phyloP scores from a whole-genome alignment of 1,140 invertebrate species.

The Anoplolepis gracilipes region DNA sequence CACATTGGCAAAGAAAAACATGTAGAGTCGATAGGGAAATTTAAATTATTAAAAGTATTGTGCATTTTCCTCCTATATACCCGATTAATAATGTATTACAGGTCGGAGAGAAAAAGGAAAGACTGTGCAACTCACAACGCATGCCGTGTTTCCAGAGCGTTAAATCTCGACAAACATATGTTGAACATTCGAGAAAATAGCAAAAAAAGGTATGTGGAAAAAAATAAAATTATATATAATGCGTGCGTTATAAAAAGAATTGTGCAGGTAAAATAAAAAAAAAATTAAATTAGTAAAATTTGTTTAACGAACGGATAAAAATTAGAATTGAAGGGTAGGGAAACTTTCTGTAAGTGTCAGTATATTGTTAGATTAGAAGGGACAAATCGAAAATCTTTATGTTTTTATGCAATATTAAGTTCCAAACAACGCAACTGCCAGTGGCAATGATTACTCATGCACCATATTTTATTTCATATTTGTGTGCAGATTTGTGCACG shows the following conservation, averaged over 20 bases:
- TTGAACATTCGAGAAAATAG: slow-evolving; percentile 35
- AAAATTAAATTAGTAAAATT: not conserved
- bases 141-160: slow-evolving; percentile 50
- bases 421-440: slow-evolving; percentile 77
- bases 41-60: not conserved
- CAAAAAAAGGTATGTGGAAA: not conserved
- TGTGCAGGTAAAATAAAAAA: not conserved
- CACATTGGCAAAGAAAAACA: not conserved
- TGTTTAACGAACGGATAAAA: not conserved
- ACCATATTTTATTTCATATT: slow-evolving; percentile 58
- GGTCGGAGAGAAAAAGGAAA: not conserved
- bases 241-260: not conserved
- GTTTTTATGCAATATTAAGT: slow-evolving; percentile 68
- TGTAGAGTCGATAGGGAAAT: slow-evolving; percentile 30
- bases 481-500: slow-evolving; percentile 68
- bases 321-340: not conserved
- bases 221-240: slow-evolving; percentile 22
- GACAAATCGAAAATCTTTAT: not conserved
- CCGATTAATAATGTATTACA: not conserved
- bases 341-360: not conserved
- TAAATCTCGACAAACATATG: not conserved
- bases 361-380: slow-evolving; percentile 42
- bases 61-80: slow-evolving; percentile 38
- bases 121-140: slow-evolving; percentile 47
- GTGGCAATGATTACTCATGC: slow-evolving; percentile 69